A percentile compares a stretch with the other conserved stretches of the same genome.
These are phyloP conservation scores for Rhinolophus sinicus DNA, from an alignment of 2,113 vertebrate species.

Conservation along the genomic window DNA sequence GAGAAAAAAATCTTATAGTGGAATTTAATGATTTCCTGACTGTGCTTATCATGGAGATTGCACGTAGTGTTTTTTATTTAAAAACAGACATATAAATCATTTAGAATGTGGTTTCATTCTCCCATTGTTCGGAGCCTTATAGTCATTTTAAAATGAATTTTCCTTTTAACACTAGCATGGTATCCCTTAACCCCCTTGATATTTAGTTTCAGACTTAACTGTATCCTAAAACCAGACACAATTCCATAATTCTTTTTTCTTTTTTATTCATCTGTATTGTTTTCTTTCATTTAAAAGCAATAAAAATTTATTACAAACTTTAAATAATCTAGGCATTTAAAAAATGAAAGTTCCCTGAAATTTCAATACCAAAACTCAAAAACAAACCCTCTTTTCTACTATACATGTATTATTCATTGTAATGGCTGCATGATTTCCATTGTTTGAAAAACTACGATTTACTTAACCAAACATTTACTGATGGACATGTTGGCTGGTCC, in stretches of 20 bases:
- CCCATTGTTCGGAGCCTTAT: background rate
- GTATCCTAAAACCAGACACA: background rate
- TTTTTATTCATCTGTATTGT: background rate
- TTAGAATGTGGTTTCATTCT: background rate
- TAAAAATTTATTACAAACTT: background rate
- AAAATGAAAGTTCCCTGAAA: background rate
- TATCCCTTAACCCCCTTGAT: background rate
- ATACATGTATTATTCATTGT: background rate
- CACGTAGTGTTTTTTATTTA: background rate
- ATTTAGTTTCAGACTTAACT: background rate
- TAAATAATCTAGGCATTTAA: background rate
- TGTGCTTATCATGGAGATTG: background rate
- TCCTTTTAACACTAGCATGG: background rate
- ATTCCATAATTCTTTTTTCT: background rate
- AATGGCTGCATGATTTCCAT: background rate
- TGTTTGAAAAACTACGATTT: background rate
- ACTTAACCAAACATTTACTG: background rate
- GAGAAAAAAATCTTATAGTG: background rate
- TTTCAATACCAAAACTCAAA: background rate
- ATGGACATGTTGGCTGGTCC: background rate
- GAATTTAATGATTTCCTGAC: background rate
- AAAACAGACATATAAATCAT: background rate
- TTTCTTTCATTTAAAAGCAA: background rate
- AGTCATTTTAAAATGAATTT: background rate
- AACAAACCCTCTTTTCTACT: background rate